Evolutionary conservation across 2,113 vertebrate genomes (phyloP).

Genomic region (Brachyistius frenatus): DNA sequence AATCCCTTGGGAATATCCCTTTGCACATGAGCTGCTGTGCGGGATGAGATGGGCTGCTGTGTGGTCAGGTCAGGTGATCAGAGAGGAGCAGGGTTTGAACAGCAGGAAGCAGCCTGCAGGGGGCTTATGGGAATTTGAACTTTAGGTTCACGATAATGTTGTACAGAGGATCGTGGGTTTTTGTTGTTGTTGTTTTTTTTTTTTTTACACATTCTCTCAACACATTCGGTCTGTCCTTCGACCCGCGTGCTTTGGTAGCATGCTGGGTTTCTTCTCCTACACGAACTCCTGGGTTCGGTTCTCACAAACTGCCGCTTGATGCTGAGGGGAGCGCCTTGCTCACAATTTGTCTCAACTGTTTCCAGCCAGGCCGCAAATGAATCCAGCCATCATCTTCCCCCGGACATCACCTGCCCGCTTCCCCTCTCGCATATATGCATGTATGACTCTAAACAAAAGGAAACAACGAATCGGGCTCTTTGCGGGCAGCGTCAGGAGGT

Average conservation of each 20-base stretch:
- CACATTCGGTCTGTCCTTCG: not conserved
- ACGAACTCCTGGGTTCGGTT: not conserved
- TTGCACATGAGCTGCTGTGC: not conserved
- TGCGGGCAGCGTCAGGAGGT: conserved; percentile 26
- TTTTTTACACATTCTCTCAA: not conserved
- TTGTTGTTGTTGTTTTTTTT: no score
- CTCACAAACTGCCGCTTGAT: not conserved
- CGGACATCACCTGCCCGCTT: conserved; percentile 6
- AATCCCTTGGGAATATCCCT: conserved; percentile 1
- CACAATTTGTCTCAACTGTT: not conserved
- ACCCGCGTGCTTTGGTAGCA: no score
- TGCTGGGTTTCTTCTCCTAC: not conserved
- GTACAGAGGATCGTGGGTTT: no score
- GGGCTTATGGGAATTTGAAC: conserved; percentile 60
- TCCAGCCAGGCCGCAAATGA: not conserved
- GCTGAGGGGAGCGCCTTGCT: not conserved
- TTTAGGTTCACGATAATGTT: conserved; percentile 47
- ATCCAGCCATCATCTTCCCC: not conserved
- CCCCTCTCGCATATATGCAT: not conserved
- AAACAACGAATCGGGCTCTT: conserved; percentile 27
- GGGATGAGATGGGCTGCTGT: conserved; percentile 33
- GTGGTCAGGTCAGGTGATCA: conserved; percentile 57
- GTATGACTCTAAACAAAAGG: conserved; percentile 30
- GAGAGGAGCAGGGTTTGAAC: conserved; percentile 49
- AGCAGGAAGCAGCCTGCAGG: conserved; percentile 21